phyloP scores from a whole-genome alignment of 2,797 vertebrate genomes.

The Sphenopsis melanotis region DNA sequence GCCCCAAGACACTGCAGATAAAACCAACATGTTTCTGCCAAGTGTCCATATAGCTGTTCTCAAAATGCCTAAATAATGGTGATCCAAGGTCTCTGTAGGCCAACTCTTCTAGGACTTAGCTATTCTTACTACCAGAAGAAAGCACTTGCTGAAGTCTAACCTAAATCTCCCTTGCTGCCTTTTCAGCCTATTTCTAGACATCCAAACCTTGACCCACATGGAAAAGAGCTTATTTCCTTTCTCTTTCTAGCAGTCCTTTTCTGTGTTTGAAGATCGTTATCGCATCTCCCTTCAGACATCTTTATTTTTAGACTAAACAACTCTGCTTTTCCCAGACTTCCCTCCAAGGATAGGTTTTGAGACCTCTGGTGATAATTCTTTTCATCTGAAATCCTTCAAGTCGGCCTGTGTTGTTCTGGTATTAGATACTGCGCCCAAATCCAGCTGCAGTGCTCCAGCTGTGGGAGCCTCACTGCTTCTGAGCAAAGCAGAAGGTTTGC shows the following conservation, averaged over 20 bases:
- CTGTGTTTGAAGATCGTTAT: slow-evolving; percentile 10
- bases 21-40: background rate
- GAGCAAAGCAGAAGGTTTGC: background rate
- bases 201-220: background rate
- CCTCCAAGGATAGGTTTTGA: background rate
- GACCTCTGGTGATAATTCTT: slow-evolving; percentile 37
- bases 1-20: background rate
- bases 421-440: background rate
- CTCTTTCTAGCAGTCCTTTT: slow-evolving; percentile 1
- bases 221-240: slow-evolving; percentile 18
- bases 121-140: background rate
- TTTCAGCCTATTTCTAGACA: background rate
- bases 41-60: background rate
- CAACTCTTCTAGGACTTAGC: background rate
- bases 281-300: background rate
- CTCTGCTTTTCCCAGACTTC: background rate
- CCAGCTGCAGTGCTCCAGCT: background rate
- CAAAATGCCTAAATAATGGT: background rate
- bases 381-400: slow-evolving; percentile 24
- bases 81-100: background rate
- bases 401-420: background rate
- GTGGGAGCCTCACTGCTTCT: background rate
- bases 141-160: background rate
- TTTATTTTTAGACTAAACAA: slow-evolving; percentile 53
- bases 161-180: background rate